Percentiles rank a stretch among this genome's conserved stretches.
phyloP scores from a whole-genome alignment of 2,797 vertebrate species.

The Macropus fuliginosus region DNA sequence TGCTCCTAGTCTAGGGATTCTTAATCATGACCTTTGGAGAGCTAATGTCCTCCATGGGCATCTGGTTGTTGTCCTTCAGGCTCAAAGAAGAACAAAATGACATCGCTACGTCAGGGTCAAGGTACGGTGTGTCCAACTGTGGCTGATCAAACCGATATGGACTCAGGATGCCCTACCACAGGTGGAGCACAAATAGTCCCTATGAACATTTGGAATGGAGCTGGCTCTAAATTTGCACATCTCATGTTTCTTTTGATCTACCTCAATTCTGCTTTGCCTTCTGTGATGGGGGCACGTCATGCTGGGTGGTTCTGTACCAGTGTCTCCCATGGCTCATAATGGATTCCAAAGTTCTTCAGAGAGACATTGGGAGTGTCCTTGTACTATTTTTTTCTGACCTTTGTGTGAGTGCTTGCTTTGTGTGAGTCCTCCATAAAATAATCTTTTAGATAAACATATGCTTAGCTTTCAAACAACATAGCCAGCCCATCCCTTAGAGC shows the following conservation, averaged over 20 bases:
- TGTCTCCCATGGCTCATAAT: neutral
- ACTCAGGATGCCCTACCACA: neutral
- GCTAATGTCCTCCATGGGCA: neutral
- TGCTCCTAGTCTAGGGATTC: neutral
- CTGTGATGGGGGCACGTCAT: neutral
- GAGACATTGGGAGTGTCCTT: neutral
- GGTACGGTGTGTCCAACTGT: neutral
- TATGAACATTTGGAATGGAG: neutral
- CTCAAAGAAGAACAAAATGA: neutral
- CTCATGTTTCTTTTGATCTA: neutral
- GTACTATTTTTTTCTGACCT: neutral
- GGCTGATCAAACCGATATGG: neutral
- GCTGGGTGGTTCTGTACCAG: too few species aligned
- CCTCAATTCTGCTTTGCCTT: neutral
- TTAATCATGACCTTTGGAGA: neutral
- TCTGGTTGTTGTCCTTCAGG: neutral
- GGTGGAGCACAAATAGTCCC: neutral
- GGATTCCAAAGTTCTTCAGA: neutral
- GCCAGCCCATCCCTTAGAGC: neutral
- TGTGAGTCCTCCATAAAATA: neutral
- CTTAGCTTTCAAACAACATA: neutral
- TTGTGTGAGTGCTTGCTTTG: neutral
- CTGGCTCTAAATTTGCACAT: neutral
- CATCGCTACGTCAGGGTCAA: neutral
- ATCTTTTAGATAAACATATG: neutral